phyloP scores from a whole-genome alignment of 2,797 vertebrate species.

The Pipistrellus pygmaeus region DNA sequence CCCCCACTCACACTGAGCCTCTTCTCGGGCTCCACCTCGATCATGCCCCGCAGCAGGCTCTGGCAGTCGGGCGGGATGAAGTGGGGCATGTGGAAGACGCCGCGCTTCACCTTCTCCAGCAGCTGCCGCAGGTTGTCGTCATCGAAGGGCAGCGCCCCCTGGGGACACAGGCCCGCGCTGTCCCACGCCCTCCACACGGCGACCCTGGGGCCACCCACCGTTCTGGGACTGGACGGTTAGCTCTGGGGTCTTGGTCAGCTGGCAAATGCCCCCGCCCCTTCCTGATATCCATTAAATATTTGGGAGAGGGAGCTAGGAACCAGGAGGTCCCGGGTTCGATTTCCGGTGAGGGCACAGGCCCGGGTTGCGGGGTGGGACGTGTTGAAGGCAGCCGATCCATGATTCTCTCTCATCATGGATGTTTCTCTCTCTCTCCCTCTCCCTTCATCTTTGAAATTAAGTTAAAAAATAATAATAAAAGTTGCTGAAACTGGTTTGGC shows the following conservation, averaged over 20 bases:
- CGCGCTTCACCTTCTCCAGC: slow-evolving; percentile 96
- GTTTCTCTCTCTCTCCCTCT: no score
- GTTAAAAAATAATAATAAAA: no score
- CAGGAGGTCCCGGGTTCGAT: no score
- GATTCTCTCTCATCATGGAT: no score
- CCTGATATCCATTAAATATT: background rate
- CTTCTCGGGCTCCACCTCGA: slow-evolving; percentile 95
- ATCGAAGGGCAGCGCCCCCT: slow-evolving; percentile 96
- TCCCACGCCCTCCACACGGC: background rate
- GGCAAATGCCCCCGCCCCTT: background rate
- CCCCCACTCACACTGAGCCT: slow-evolving; percentile 91
- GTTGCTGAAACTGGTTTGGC: no score
- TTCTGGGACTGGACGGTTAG: background rate
- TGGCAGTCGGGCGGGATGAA: slow-evolving; percentile 96
- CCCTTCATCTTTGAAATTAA: no score
- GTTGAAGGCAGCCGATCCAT: no score
- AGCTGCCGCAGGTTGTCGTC: slow-evolving; percentile 96
- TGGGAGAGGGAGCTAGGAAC: background rate
- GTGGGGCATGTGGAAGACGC: slow-evolving; percentile 97
- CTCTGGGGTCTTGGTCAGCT: background rate
- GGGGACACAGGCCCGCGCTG: background rate
- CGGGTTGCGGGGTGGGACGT: no score
- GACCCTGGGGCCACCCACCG: background rate
- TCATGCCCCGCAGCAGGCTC: slow-evolving; percentile 94
- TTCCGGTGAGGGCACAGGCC: no score